phyloP scores from a whole-genome alignment of 2,797 vertebrate species.

The Gymnopithys bicolor region DNA sequence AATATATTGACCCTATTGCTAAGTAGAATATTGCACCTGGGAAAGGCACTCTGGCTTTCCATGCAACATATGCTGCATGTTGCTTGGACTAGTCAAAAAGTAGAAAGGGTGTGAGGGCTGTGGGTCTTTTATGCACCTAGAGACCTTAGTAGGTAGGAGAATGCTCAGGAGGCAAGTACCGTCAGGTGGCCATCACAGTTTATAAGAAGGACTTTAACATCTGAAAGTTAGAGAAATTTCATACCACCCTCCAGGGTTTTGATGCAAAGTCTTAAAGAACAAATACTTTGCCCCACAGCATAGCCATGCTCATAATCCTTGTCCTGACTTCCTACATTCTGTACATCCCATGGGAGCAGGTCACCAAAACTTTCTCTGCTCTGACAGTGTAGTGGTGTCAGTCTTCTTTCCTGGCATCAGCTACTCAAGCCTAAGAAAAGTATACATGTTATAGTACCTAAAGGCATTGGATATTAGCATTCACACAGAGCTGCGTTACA shows the following conservation, averaged over 20 bases:
- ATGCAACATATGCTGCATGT: neutral
- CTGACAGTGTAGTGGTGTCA: neutral
- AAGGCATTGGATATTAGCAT: neutral
- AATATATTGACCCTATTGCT: neutral
- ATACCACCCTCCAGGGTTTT: neutral
- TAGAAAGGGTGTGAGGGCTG: fast-evolving
- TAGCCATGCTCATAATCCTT: neutral
- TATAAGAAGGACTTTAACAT: neutral
- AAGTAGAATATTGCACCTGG: neutral
- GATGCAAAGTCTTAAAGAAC: fast-evolving
- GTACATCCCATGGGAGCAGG: fast-evolving
- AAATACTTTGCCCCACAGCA: neutral
- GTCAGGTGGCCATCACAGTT: neutral
- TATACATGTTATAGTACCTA: neutral
- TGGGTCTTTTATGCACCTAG: neutral
- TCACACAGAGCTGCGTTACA: neutral
- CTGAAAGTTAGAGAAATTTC: neutral
- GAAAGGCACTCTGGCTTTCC: neutral
- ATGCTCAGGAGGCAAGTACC: neutral
- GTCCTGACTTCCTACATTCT: neutral
- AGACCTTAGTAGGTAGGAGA: neutral
- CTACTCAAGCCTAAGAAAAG: neutral
- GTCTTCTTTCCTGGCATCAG: neutral
- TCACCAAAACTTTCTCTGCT: neutral
- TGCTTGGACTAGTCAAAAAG: neutral